These are phyloP conservation scores for Himalopsyche japonica DNA, from an alignment of 2,888 invertebrate genomes.

Conservation along the genomic window DNA sequence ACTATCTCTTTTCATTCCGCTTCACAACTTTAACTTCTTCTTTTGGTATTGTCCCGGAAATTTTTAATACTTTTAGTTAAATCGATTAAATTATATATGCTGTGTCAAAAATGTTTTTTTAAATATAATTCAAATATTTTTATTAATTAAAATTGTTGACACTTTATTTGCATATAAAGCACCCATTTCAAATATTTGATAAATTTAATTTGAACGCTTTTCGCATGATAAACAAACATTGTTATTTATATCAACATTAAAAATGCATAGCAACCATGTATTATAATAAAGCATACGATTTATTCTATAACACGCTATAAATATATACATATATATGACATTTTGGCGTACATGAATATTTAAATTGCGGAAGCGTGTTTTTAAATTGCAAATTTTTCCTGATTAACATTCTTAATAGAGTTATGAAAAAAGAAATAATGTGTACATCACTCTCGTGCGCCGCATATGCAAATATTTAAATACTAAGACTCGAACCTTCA, in stretches of 20 bases:
- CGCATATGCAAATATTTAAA: neutral
- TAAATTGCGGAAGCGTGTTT: neutral
- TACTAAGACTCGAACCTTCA: neutral
- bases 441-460: neutral
- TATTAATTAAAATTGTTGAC: too few species aligned
- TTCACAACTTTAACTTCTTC: too few species aligned
- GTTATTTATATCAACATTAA: neutral
- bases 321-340: neutral
- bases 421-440: neutral
- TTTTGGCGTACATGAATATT: neutral
- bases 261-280: neutral
- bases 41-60: too few species aligned
- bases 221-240: too few species aligned
- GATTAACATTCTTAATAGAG: neutral
- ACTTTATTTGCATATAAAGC: too few species aligned
- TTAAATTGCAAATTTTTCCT: neutral
- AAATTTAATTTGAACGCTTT: too few species aligned
- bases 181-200: too few species aligned
- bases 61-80: too few species aligned
- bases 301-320: neutral
- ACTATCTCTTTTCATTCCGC: too few species aligned
- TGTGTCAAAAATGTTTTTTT: too few species aligned
- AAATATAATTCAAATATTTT: too few species aligned
- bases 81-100: too few species aligned
- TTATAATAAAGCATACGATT: neutral